phyloP scores from a whole-genome alignment of 1,140 invertebrate genomes.

The Dendroctonus ponderosae region DNA sequence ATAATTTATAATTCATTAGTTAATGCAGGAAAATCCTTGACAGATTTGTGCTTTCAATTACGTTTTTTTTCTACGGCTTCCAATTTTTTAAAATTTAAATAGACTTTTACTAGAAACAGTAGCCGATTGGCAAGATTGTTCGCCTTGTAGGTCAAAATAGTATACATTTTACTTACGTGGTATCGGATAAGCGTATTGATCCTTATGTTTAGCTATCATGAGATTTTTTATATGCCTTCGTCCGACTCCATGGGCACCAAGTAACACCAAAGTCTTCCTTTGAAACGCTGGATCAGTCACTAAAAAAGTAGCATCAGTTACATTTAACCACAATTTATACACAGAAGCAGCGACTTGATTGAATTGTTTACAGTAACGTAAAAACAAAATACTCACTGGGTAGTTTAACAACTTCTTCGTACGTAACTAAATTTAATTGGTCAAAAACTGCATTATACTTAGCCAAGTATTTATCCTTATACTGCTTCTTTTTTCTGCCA shows the following conservation, averaged over 20 bases:
- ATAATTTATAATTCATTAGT: too few relatives aligned
- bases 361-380: neutral
- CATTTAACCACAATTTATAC: too few relatives aligned
- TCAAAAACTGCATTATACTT: slow-evolving; percentile 99
- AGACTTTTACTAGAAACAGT: too few relatives aligned
- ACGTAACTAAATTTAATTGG: slow-evolving; percentile 97
- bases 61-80: too few relatives aligned
- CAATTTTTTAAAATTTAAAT: too few relatives aligned
- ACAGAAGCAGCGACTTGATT: too few relatives aligned
- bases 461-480: slow-evolving; percentile 97
- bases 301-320: slow-evolving; percentile 35
- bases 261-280: slow-evolving; percentile 82
- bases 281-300: slow-evolving; percentile 76
- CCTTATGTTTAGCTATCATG: slow-evolving; percentile 93
- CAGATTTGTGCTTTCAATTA: too few relatives aligned
- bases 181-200: slow-evolving; percentile 99
- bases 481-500: slow-evolving; percentile 95
- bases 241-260: slow-evolving; percentile 95
- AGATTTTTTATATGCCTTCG: slow-evolving; percentile 99
- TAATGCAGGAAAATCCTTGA: too few relatives aligned
- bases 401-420: slow-evolving; percentile 98
- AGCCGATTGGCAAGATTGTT: too few relatives aligned
- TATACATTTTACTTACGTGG: slow-evolving; percentile 77
- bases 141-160: too few relatives aligned
- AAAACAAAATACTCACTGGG: slow-evolving; percentile 67